These are phyloP conservation scores for Tubulanus polymorphus DNA, from an alignment of 2,888 invertebrate species.

Conservation along the genomic window DNA sequence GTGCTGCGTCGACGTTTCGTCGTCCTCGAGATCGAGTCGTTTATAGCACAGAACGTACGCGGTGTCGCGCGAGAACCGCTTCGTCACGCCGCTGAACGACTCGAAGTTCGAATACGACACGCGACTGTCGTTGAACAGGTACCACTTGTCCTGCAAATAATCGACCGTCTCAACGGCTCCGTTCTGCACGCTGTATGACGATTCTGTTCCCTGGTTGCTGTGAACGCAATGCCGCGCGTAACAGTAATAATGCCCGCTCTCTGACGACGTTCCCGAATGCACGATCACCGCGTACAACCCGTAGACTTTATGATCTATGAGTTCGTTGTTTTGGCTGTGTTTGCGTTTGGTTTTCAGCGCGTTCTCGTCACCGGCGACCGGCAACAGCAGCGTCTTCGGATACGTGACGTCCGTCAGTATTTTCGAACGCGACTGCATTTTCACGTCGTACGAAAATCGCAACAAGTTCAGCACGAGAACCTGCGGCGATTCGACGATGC, in stretches of 20 bases:
- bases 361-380: conserved; percentile 23
- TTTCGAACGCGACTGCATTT: conserved; percentile 72
- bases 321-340: too few relatives aligned
- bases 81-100: conserved; percentile 38
- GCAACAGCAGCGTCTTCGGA: conserved; percentile 45
- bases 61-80: conserved; percentile 64
- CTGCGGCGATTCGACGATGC: conserved; percentile 69
- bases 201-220: conserved; percentile 23
- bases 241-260: conserved; percentile 85
- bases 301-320: conserved; percentile 58
- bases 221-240: conserved; percentile 58
- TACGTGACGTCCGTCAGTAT: conserved; percentile 60
- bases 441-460: conserved; percentile 73
- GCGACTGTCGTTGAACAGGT: conserved; percentile 74
- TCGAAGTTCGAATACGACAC: conserved; percentile 56
- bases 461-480: conserved; percentile 77
- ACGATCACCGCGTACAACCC: conserved; percentile 77
- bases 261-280: conserved; percentile 76
- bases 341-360: neutral
- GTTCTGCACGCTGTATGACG: conserved; percentile 13
- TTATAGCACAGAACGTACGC: conserved; percentile 78
- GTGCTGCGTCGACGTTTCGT: conserved; percentile 10
- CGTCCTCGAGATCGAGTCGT: conserved; percentile 23
- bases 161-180: conserved; percentile 24
- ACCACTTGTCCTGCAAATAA: conserved; percentile 62